Evolutionary conservation across 1,140 invertebrate genomes (phyloP).

Genomic region (Spodoptera litura): DNA sequence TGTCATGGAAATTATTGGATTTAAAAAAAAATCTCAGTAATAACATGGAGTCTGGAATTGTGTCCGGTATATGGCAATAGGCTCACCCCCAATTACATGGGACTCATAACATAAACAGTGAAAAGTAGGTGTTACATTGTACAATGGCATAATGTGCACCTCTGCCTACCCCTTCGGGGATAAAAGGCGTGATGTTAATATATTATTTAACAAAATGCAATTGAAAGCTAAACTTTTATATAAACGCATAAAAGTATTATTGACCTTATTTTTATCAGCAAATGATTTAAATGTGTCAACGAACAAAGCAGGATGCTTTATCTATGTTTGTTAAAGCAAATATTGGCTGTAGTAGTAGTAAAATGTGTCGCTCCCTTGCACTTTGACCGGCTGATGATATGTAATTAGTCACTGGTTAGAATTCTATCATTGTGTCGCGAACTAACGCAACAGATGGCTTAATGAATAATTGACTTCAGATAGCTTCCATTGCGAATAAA

Average conservation of each 20-base stretch:
- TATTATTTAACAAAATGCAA: too few species aligned
- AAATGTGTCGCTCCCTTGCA: slow-evolving; percentile 25
- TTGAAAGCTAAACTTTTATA: too few species aligned
- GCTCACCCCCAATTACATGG: too few species aligned
- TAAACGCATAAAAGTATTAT: background rate
- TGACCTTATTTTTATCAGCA: background rate
- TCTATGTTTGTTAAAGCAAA: background rate
- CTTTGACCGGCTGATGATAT: slow-evolving; percentile 21
- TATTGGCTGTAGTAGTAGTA: background rate
- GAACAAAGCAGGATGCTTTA: slow-evolving; percentile 4
- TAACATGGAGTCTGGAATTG: too few species aligned
- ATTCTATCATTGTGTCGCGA: slow-evolving; percentile 13
- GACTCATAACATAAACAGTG: too few species aligned
- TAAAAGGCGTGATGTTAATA: too few species aligned
- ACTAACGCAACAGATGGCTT: slow-evolving; percentile 25
- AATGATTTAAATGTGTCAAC: background rate
- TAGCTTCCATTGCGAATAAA: slow-evolving; percentile 14
- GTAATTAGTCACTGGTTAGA: slow-evolving; percentile 35
- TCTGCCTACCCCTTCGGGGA: too few species aligned
- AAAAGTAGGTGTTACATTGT: too few species aligned
- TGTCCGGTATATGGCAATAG: too few species aligned
- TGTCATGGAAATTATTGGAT: too few species aligned
- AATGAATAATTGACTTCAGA: slow-evolving; percentile 18
- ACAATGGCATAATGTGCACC: too few species aligned
- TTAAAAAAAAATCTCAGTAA: too few species aligned